Evolutionary conservation across 1,140 invertebrate species (phyloP), one percentile per base, ranked within the genome.

Genomic region (Conopomorpha cramerella): DNA sequence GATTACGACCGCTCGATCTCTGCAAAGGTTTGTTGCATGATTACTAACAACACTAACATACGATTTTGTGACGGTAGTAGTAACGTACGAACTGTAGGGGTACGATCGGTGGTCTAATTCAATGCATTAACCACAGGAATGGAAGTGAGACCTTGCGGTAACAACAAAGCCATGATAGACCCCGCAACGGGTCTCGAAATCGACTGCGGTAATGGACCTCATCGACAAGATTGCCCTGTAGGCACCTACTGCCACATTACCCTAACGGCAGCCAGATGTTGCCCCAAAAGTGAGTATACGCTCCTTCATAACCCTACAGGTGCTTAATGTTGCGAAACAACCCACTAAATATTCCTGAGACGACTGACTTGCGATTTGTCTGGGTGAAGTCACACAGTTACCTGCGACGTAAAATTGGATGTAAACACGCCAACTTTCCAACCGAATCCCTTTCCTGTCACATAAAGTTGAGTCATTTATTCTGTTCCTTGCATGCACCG

Each of bases 171-270:
- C 8, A 68, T 95, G 51, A 58, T 84, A 27, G 87, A 93, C 70
- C 77, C 80, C 16, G 72, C 80, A 3, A 87, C 85, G 16, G 85
- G 86, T 2, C 81, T 83, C 36, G 92, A 95, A 61, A 86, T 90
- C 51, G 86, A 91, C 72, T 96, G 93, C 68, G 90, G 90, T n/a
- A 90, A 86, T 55, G 88, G 87, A 1, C 85, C 86, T 3, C 81
- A 85, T 47, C 80, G 87, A 13, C 84, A 86, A 65, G 87, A 88
- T 52, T 95, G 93, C 62, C 92, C 92, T 3, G 78, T 82, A 25
- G 87, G 86, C 41, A 88, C 84, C 54, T 93, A 92, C 60, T 94
- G 91, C 66, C 91, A 94, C 72, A 88, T 90, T 51, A 91, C 89
- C 0, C 73, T 85, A 11, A 81, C 85, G 45, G 89, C 92, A 52